These are phyloP conservation scores for Dilophus febrilis DNA, from an alignment of 2,888 invertebrate genomes.

Conservation along the genomic window DNA sequence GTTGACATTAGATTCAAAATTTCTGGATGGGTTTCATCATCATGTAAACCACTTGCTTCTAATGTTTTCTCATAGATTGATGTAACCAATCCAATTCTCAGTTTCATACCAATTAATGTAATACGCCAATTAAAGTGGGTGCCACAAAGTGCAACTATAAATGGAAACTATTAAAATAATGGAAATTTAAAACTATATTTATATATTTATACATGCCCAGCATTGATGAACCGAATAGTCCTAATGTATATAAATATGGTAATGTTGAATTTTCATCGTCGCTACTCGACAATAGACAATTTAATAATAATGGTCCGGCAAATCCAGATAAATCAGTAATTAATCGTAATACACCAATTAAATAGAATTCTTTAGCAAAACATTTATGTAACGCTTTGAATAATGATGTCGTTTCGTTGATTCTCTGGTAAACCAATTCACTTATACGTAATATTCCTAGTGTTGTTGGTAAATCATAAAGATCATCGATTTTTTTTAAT, in stretches of 20 bases:
- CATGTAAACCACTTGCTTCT: slow-evolving; percentile 29
- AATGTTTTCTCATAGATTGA: slow-evolving; percentile 50
- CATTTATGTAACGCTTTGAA: slow-evolving; percentile 52
- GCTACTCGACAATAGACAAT: slow-evolving; percentile 45
- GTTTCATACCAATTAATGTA: slow-evolving; percentile 67
- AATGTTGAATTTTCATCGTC: slow-evolving; percentile 54
- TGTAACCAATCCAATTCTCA: slow-evolving; percentile 70
- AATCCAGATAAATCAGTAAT: slow-evolving; percentile 70
- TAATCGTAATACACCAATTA: slow-evolving; percentile 67
- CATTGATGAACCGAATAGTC: slow-evolving; percentile 46
- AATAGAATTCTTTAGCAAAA: slow-evolving; percentile 69
- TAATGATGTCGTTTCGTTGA: slow-evolving; percentile 33
- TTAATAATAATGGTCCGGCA: slow-evolving; percentile 75
- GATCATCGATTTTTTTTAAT: slow-evolving; percentile 56
- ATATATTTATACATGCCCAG: too few species aligned
- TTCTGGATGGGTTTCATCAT: slow-evolving; percentile 52
- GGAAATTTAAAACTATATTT: slow-evolving; percentile 7
- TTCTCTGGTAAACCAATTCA: slow-evolving; percentile 23
- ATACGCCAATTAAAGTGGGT: slow-evolving; percentile 83
- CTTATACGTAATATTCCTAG: slow-evolving; percentile 22
- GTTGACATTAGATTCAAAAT: slow-evolving; percentile 94
- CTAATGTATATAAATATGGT: slow-evolving; percentile 45
- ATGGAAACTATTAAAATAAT: too few species aligned
- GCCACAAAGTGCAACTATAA: slow-evolving; percentile 55
- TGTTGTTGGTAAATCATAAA: slow-evolving; percentile 54